Evolutionary conservation across 2,888 invertebrate species (phyloP), one percentile per base, ranked within the genome.

Genomic region (Ischnus inquisitorius): DNA sequence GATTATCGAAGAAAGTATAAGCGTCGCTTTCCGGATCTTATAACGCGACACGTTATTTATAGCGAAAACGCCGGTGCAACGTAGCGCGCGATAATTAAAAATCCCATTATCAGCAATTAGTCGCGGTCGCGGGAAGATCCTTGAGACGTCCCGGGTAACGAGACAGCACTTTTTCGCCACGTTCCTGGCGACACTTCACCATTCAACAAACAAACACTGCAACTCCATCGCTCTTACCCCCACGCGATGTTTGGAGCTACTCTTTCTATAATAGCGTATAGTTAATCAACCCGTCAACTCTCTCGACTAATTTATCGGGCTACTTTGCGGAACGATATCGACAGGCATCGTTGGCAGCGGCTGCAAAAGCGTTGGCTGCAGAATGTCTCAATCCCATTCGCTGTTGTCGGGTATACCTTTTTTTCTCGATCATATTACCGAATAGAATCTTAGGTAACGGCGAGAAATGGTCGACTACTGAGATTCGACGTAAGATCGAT

Each of bases 301-400:
- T 71, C 41, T 19, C 51, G 28, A 48, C 76, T 77, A 79, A 83
- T 71, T 80, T 83, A 77, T 80, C 41, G 57, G 60, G 34, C 67
- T 62, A 60, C 62, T 76, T 80, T 48, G 16, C 67, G 60, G 39
- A 72, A 72, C 83, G 79, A 83, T 79, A 79, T 83, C 79, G 83
- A 83, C 76, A 72, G 79, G 43, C 60, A 34, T 43, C 43, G 51
- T 46, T 77, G 4, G 41, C 79, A 39, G 75, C 54, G 19, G n/a
- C 62, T 2, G 19, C 25, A 74, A 41, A 46, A 62, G 62, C 65
- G 41, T 72, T 68, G 22, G 72, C 72, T 28, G 43, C 51, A 60
- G 43, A 83, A 80, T 68, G 83, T 76, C 83, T 83, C 79, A 83
- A 83, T 79, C 76, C 22, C 43, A 57, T 62, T 48, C 51, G 74